Evolutionary conservation across 2,113 vertebrate genomes (phyloP), one percentile per base, ranked within the genome.

Genomic region (Crocuta crocuta): DNA sequence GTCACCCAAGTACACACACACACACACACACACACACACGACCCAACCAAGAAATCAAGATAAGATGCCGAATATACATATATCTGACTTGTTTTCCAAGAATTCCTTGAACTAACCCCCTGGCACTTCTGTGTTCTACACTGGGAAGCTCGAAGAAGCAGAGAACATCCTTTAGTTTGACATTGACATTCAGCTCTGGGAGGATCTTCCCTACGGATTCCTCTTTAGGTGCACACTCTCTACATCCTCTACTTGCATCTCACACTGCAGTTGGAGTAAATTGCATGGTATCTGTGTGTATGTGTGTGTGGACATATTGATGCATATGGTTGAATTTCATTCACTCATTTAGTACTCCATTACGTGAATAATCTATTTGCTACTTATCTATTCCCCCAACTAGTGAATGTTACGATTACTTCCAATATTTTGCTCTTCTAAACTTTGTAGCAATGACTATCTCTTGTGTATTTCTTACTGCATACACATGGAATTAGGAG

Each of bases 211-310:
- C 76, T 13, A 11, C 3, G 28, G 48, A 43, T 63, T 79, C 50
- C 61, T 35, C 24, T 12, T 0, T 0, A 55, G 65, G 24, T 12
- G 23, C 10, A 12, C 0, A 4, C 13, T 15, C 10, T 33, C 58
- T 3, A 17, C 53, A 33, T 68, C 55, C 16, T 79, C 79, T 39
- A 19, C n/a, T 28, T 70, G 90, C 63, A 66, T 35, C 23, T 50
- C 48, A n/a, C 28, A 10, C 17, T 23, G 10, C 24, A 74, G 21
- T 55, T 24, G 35, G 33, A 31, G 35, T 21, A 73, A 83, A 63
- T 15, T 43, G 12, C 26, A 45, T 17, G 33, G 2, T 53, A 12
- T 26, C 45, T 66, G 26, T 23, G 71, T 74, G 0, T 76, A 24
- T 78, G 31, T 35, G 10, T n/a, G 4, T 50, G 23, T 35, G 7